phyloP scores from a whole-genome alignment of 2,797 vertebrate genomes.

The Alca torda region DNA sequence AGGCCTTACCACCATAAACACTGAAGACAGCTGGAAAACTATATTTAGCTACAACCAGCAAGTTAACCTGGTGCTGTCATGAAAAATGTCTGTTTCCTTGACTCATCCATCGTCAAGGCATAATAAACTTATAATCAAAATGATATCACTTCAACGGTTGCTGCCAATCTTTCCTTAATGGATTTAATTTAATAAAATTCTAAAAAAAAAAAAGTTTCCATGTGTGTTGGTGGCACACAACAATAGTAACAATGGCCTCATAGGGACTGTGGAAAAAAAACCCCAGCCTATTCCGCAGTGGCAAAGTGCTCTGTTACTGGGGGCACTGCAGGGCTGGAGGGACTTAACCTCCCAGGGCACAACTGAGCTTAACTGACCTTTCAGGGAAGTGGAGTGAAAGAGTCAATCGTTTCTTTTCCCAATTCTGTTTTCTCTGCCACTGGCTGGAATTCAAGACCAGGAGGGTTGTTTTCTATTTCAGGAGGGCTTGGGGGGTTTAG shows the following conservation, averaged over 20 bases:
- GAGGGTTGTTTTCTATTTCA: background rate
- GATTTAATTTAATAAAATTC: slow-evolving; percentile 35
- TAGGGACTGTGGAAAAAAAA: background rate
- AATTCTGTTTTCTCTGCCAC: background rate
- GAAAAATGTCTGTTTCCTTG: slow-evolving; percentile 59
- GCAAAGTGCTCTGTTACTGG: background rate
- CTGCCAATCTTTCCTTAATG: slow-evolving; percentile 56
- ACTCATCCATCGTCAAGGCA: slow-evolving; percentile 60
- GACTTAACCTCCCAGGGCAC: background rate
- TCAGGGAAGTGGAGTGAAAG: background rate
- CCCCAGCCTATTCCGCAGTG: background rate
- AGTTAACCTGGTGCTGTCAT: slow-evolving; percentile 44
- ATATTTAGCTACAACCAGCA: slow-evolving; percentile 34
- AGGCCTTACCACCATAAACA: slow-evolving; percentile 13
- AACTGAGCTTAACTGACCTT: background rate
- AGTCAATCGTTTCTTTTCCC: background rate
- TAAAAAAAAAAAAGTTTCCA: background rate
- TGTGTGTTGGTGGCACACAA: background rate
- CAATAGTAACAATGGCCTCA: background rate
- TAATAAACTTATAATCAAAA: slow-evolving; percentile 71
- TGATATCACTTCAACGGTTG: slow-evolving; percentile 39
- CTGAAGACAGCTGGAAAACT: slow-evolving; percentile 55
- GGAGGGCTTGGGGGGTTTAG: background rate
- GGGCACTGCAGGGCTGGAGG: background rate
- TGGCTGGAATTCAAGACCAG: background rate